Conservation (phyloP, 23 tunicate species). For the Corella eumyota region DNA sequence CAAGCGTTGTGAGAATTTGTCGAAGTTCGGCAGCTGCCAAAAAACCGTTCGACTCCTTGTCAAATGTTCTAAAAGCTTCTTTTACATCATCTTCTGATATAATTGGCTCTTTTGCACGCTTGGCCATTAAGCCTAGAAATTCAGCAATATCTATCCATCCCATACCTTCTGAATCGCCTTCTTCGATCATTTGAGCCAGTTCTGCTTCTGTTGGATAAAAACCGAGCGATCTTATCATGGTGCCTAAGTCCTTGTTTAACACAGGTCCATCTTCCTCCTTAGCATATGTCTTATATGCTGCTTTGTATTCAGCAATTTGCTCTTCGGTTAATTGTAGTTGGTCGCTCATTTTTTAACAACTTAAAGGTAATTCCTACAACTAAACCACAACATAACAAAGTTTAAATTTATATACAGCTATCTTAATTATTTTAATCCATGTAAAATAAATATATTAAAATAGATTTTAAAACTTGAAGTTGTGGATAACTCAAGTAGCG, state of each 20-base stretch:
- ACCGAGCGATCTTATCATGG: slow-evolving; percentile 30
- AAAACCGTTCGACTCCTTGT: slow-evolving; percentile 40
- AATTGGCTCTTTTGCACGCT: slow-evolving; percentile 23
- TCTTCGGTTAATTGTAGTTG: slow-evolving; percentile 39
- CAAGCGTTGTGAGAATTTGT: slow-evolving; percentile 26
- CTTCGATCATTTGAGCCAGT: slow-evolving; percentile 23
- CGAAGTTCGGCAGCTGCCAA: slow-evolving; percentile 44
- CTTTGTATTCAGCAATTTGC: slow-evolving; percentile 48
- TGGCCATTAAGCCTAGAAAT: slow-evolving; percentile 36
- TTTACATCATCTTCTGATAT: slow-evolving; percentile 22
- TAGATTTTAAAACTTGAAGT: too few species aligned
- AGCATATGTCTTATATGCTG: slow-evolving; percentile 32
- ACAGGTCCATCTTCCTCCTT: slow-evolving; percentile 45
- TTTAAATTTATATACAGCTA: too few species aligned
- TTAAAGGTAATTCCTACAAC: too few species aligned
- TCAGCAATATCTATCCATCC: slow-evolving; percentile 60
- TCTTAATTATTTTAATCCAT: too few species aligned
- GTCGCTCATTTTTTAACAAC: too few species aligned
- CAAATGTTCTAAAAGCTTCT: slow-evolving; percentile 37
- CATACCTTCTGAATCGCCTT: slow-evolving; percentile 52
- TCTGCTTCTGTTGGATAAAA: slow-evolving; percentile 45
- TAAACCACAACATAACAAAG: too few species aligned
- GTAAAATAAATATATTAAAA: too few species aligned
- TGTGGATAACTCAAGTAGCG: too few species aligned
- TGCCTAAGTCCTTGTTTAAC: slow-evolving; percentile 29